A percentile compares a stretch with the other conserved stretches of the same genome.
These are phyloP conservation scores for Lamproptera curius DNA, from an alignment of 2,888 invertebrate genomes.

Conservation along the genomic window DNA sequence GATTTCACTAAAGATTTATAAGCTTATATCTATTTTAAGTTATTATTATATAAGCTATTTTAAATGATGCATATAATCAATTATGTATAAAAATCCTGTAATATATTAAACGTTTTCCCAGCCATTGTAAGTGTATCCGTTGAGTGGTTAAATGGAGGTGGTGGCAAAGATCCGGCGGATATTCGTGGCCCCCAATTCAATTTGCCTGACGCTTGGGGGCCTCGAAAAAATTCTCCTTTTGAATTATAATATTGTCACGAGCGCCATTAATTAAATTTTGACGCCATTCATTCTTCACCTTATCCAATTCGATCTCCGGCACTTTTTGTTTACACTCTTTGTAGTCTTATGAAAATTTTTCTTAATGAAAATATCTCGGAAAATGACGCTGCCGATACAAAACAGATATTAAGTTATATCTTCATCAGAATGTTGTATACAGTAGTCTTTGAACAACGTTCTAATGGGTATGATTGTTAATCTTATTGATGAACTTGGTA, in stretches of 20 bases:
- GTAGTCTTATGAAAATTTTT: neutral
- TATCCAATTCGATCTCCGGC: conserved; percentile 8
- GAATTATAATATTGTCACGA: conserved; percentile 65
- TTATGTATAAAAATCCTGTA: conserved; percentile 3
- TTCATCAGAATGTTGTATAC: no score
- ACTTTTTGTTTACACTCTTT: conserved; percentile 10
- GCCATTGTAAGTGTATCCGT: conserved; percentile 22
- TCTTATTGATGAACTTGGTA: no score
- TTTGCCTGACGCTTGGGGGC: conserved; percentile 54
- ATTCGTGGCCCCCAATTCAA: conserved; percentile 58
- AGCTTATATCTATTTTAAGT: neutral
- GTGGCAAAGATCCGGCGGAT: conserved; percentile 31
- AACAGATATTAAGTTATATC: no score
- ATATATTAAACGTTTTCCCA: conserved; percentile 13
- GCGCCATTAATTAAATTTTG: conserved; percentile 64
- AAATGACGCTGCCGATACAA: no score
- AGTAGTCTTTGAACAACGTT: no score
- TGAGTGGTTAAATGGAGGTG: conserved; percentile 24
- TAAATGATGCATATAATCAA: neutral
- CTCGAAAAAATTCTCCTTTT: conserved; percentile 65
- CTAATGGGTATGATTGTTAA: no score
- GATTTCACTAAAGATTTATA: neutral
- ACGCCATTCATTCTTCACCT: conserved; percentile 39
- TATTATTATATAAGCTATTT: neutral
- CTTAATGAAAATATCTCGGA: no score